Evolutionary conservation across 2,888 invertebrate species (phyloP), one percentile per base, ranked within the genome.

Genomic region (Nomada ruficornis): DNA sequence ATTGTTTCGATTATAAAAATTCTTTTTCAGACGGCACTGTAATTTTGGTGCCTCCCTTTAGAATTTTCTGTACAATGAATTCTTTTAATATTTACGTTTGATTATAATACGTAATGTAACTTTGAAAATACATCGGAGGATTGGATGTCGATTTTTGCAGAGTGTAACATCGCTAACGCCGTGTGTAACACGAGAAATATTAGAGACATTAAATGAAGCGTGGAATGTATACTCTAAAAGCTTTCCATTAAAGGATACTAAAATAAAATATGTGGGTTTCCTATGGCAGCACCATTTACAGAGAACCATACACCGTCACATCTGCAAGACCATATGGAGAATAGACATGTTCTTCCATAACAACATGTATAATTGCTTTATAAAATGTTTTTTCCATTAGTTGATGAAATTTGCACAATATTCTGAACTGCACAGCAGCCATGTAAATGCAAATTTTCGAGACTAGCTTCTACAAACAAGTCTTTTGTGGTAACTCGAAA

Each of bases 201-300:
- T 54, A 62, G 26, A 63, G 42, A 42, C 23, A 44, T 72, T 63
- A 76, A 76, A 62, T 71, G 62, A 76, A 76, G 54, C 29, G 18
- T 47, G 71, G 26, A 71, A 63, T 62, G 62, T 71, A 75, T 55
- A 76, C 54, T 42, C 20, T 71, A 55, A 76, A 71, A 76, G 76
- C 62, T 60, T 71, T 76, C 71, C 71, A 71, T 76, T 76, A 76
- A 62, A 62, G 71, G n/a, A 54, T 44, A 36, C 62, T 52, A 47
- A 71, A 62, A 64, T 63, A 54, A 72, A 63, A 54, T 54, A 72
- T 63, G 72, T 42, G 54, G 44, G 47, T 72, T 72, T 42, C 26
- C 54, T 15, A 23, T 36, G 63, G 50, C 62, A 52, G 71, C 42
- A 52, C 52, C n/a, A 63, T 23, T 71, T 52, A 50, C 57, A 50